Evolutionary conservation across 2,113 vertebrate genomes (phyloP).

Genomic region (Chloroceryle aenea): DNA sequence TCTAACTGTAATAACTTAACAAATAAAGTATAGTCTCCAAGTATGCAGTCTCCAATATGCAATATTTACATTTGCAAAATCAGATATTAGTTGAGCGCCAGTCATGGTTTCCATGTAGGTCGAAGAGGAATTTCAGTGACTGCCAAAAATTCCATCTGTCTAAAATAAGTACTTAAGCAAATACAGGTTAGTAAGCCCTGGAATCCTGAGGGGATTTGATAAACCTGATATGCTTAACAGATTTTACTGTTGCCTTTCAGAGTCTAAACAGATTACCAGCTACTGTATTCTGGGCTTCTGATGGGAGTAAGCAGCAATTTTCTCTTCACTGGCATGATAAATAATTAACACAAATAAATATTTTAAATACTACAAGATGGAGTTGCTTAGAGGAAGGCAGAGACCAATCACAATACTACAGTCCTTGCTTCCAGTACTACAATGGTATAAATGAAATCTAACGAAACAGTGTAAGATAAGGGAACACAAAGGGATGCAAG

Average conservation of each 20-base stretch:
- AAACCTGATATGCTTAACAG: slow-evolving; percentile 31
- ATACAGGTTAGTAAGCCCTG: slow-evolving; percentile 24
- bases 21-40: neutral
- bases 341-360: neutral
- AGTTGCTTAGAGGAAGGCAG: neutral
- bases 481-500: neutral
- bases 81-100: neutral
- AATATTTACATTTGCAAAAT: slow-evolving; percentile 5
- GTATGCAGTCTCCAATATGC: neutral
- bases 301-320: neutral
- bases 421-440: neutral
- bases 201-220: slow-evolving; percentile 3
- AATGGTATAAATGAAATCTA: neutral
- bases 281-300: neutral
- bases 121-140: slow-evolving; percentile 24
- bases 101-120: neutral
- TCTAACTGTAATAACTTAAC: neutral
- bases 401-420: neutral
- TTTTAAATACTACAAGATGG: neutral
- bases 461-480: neutral
- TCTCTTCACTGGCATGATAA: neutral
- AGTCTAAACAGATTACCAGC: neutral
- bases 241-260: slow-evolving; percentile 15
- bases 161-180: slow-evolving; percentile 33
- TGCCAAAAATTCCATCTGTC: slow-evolving; percentile 43